Evolutionary conservation across 1,140 invertebrate species (phyloP).

Genomic region (Glossosoma conforme): DNA sequence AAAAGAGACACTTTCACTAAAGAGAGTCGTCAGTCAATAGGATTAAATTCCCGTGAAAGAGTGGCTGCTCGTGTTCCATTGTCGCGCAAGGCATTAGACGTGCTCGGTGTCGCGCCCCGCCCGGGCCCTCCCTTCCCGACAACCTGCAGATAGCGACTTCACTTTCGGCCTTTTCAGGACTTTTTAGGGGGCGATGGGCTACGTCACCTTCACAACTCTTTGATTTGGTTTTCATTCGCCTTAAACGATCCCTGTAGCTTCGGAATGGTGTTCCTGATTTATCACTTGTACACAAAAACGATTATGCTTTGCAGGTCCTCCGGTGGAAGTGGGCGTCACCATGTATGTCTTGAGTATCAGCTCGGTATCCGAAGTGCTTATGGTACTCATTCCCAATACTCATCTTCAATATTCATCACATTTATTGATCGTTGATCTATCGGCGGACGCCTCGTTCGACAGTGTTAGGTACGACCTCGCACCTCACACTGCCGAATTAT

Average conservation of each 20-base stretch:
- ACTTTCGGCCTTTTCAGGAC: conserved; percentile 21
- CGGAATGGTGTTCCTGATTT: conserved; percentile 3
- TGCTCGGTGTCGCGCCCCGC: neutral
- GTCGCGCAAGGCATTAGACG: neutral
- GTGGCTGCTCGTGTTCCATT: neutral
- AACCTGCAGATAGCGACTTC: too few species aligned
- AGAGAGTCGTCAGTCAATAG: too few species aligned
- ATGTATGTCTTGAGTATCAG: conserved; percentile 98
- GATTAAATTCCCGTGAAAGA: too few species aligned
- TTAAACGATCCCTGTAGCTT: conserved; percentile 10
- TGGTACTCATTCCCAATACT: conserved; percentile 66
- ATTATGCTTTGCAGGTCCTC: conserved; percentile 79
- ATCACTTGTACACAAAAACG: conserved; percentile 26
- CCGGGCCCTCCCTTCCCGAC: neutral
- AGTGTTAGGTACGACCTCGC: too few species aligned
- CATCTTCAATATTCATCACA: conserved; percentile 24
- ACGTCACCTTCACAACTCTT: conserved; percentile 28
- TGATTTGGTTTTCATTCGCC: conserved; percentile 32
- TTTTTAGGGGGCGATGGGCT: conserved; percentile 28
- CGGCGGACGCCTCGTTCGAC: too few species aligned
- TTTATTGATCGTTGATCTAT: too few species aligned
- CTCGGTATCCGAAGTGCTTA: conserved; percentile 96
- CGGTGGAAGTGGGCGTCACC: conserved; percentile 94
- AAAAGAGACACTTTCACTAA: too few species aligned
- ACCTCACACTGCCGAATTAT: too few species aligned